Percentiles rank a stretch among this genome's conserved stretches.
Evolutionary conservation across 2,888 invertebrate species (phyloP).

Genomic region (Monoplex corrugatus): DNA sequence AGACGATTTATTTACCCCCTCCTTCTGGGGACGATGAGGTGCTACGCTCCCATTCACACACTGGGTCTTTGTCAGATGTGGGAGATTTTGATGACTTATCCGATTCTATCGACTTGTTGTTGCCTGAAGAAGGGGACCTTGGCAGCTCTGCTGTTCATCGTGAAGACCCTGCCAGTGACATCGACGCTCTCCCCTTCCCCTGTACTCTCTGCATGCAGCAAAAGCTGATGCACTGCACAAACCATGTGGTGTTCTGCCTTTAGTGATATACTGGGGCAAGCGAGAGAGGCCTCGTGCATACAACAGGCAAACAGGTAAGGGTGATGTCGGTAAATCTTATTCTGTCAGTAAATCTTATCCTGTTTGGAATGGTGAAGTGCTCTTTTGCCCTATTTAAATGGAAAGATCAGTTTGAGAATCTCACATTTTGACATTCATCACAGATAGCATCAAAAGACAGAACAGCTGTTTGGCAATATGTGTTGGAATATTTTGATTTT

Average conservation of each 20-base stretch:
- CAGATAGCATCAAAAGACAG: too few species aligned
- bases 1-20: conserved; percentile 67
- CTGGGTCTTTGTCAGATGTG: conserved; percentile 56
- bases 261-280: conserved; percentile 77
- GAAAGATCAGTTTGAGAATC: too few species aligned
- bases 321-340: too few species aligned
- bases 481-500: too few species aligned
- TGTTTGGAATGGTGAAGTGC: too few species aligned
- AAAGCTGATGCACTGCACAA: conserved; percentile 69
- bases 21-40: conserved; percentile 73
- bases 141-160: conserved; percentile 44
- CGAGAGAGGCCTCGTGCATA: conserved; percentile 65
- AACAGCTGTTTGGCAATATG: too few species aligned
- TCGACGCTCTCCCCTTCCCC: conserved; percentile 73
- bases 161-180: conserved; percentile 62
- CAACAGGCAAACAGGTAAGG: conserved; percentile 75
- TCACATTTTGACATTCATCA: too few species aligned
- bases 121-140: conserved; percentile 53
- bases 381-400: too few species aligned
- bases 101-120: conserved; percentile 68
- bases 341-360: too few species aligned
- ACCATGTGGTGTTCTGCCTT: conserved; percentile 75
- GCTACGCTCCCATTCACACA: not conserved
- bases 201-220: conserved; percentile 74
- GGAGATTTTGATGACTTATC: conserved; percentile 66